Percentiles rank a stretch among this genome's conserved stretches.
Conservation (phyloP, 2,113 vertebrate genomes). For the Phodopus roborovskii region DNA sequence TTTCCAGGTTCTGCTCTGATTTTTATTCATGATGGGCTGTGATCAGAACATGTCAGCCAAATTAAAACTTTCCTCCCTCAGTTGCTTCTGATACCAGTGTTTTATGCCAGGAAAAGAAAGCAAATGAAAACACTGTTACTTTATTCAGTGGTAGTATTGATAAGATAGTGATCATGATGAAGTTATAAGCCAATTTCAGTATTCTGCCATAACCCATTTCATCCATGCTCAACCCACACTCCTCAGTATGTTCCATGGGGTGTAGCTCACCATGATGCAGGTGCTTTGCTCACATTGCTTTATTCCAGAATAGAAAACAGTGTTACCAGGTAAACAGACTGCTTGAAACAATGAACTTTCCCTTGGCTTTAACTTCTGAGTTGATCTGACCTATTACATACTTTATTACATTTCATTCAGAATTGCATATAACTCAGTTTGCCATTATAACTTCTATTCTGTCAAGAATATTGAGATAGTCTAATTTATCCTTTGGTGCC, state of each 20-base stretch:
- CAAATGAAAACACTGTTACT: not conserved
- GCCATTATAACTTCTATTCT: slow-evolving; percentile 66
- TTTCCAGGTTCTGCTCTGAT: not conserved
- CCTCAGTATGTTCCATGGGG: slow-evolving; percentile 20
- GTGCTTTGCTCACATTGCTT: slow-evolving; percentile 50
- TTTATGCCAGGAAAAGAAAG: not conserved
- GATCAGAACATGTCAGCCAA: not conserved
- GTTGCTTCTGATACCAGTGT: not conserved
- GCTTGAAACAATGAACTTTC: slow-evolving; percentile 25
- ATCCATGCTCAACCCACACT: slow-evolving; percentile 44
- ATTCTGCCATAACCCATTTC: slow-evolving; percentile 59
- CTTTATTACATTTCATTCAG: slow-evolving; percentile 68
- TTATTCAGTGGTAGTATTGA: slow-evolving; percentile 71
- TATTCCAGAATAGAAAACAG: not conserved
- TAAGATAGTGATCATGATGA: slow-evolving; percentile 62
- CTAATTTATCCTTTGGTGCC: slow-evolving; percentile 70
- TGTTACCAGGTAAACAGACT: not conserved
- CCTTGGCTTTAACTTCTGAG: slow-evolving; percentile 60
- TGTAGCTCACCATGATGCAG: not conserved
- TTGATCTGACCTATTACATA: slow-evolving; percentile 55
- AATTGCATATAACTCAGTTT: slow-evolving; percentile 71
- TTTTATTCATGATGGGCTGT: not conserved
- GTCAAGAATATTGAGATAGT: slow-evolving; percentile 69
- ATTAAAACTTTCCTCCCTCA: not conserved
- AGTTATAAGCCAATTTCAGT: slow-evolving; percentile 60